These are phyloP conservation scores for Mnemiopsis leidyi DNA, from an alignment of 37 sponge, comb jelly and placozoan species.

Conservation along the genomic window DNA sequence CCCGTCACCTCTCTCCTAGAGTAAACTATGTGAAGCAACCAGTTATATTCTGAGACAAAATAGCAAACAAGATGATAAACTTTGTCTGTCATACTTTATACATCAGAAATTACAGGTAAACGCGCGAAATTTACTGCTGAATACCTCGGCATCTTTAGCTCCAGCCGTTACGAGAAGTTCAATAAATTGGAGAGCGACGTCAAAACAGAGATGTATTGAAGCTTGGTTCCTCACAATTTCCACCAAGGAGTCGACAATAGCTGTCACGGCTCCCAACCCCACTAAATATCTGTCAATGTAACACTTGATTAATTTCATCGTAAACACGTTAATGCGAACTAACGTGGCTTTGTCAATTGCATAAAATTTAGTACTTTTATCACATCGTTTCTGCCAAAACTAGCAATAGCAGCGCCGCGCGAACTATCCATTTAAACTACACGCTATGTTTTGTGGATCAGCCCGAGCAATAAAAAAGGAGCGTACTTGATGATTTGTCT, in stretches of 20 bases:
- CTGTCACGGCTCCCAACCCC: constrained; percentile 42
- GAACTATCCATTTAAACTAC: not conserved
- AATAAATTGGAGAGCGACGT: constrained; percentile 61
- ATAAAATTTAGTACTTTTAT: not conserved
- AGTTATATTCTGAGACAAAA: too few species aligned
- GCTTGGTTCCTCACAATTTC: constrained; percentile 56
- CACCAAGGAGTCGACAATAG: constrained; percentile 53
- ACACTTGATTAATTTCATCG: not conserved
- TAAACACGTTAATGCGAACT: not conserved
- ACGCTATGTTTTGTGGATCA: not conserved
- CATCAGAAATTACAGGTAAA: not conserved
- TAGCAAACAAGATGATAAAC: too few species aligned
- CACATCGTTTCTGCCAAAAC: not conserved
- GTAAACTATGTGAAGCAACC: too few species aligned
- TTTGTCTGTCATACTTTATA: too few species aligned
- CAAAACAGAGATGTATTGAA: constrained; percentile 59
- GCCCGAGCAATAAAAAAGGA: not conserved
- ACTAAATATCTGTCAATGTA: not conserved
- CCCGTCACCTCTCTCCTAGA: constrained; percentile 40
- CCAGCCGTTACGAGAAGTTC: constrained; percentile 53
- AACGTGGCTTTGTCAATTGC: constrained; percentile 27
- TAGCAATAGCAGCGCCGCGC: constrained; percentile 58
- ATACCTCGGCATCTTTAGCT: constrained; percentile 55
- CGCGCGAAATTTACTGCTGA: not conserved
- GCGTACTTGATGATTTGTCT: constrained; percentile 42